Conservation (phyloP, 1,140 invertebrate species). For the Sipha flava region DNA sequence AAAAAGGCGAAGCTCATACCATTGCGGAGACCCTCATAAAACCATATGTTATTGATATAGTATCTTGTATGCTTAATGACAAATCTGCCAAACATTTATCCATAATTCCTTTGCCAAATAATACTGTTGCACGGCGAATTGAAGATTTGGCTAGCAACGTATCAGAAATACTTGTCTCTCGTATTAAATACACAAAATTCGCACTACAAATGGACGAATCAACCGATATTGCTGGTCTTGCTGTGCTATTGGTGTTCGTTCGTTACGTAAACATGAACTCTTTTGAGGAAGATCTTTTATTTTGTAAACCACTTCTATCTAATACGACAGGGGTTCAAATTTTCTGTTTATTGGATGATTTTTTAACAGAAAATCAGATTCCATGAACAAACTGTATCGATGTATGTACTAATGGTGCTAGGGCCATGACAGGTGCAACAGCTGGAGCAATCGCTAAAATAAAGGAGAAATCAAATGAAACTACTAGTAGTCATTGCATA, state of each 20-base stretch:
- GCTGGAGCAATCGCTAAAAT: neutral
- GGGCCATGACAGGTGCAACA: neutral
- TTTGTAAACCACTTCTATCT: neutral
- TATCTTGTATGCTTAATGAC: neutral
- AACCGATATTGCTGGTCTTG: too few relatives aligned
- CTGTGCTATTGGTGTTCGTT: neutral
- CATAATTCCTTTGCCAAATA: slow-evolving; percentile 31
- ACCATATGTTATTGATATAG: slow-evolving; percentile 1
- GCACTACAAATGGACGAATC: neutral
- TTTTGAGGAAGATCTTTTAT: neutral
- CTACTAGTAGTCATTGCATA: slow-evolving; percentile 22
- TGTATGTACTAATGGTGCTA: slow-evolving; percentile 3
- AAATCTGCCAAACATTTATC: neutral
- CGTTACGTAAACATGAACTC: neutral
- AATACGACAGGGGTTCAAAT: neutral
- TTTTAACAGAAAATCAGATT: slow-evolving; percentile 3
- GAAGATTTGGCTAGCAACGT: slow-evolving; percentile 2
- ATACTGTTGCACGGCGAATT: slow-evolving; percentile 17
- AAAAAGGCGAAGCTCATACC: slow-evolving; percentile 20
- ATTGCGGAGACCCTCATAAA: slow-evolving; percentile 23
- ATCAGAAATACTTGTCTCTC: neutral
- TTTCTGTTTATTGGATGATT: neutral
- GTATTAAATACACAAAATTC: neutral
- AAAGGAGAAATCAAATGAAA: slow-evolving; percentile 11
- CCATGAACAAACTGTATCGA: neutral